Evolutionary conservation across 1,140 invertebrate genomes (phyloP).

Genomic region (Probaryconus sp.): DNA sequence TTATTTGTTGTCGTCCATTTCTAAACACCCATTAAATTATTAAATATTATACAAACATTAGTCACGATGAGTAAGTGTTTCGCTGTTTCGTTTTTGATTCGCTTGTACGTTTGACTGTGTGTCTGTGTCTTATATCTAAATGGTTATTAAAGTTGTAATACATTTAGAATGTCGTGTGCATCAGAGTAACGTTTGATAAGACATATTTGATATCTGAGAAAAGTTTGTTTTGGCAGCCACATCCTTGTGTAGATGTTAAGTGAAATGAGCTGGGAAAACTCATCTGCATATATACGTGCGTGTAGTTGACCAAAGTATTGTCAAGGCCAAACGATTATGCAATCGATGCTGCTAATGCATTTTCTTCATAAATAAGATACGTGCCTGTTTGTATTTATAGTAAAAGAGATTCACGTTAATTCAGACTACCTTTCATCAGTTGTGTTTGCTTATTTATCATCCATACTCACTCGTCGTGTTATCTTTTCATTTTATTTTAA

Average conservation of each 20-base stretch:
- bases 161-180: too few species aligned
- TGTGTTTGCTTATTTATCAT: too few species aligned
- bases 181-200: background rate
- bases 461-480: too few species aligned
- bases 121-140: background rate
- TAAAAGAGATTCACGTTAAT: too few species aligned
- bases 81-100: too few species aligned
- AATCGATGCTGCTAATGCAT: slow-evolving; percentile 16
- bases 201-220: slow-evolving; percentile 8
- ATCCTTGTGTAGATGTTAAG: slow-evolving; percentile 10
- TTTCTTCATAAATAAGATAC: slow-evolving; percentile 19
- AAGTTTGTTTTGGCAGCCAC: slow-evolving; percentile 60
- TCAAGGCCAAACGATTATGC: slow-evolving; percentile 25
- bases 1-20: too few species aligned
- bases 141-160: background rate
- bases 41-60: too few species aligned
- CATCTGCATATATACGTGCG: slow-evolving; percentile 9
- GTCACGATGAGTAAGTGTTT: too few species aligned
- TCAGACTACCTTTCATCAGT: too few species aligned
- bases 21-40: too few species aligned
- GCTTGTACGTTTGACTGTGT: too few species aligned
- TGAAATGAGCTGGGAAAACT: slow-evolving; percentile 39
- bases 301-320: slow-evolving; percentile 27
- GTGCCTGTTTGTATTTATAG: background rate
- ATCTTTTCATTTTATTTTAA: too few species aligned